phyloP scores from a whole-genome alignment of 2,797 vertebrate genomes.

The Luscinia luscinia region DNA sequence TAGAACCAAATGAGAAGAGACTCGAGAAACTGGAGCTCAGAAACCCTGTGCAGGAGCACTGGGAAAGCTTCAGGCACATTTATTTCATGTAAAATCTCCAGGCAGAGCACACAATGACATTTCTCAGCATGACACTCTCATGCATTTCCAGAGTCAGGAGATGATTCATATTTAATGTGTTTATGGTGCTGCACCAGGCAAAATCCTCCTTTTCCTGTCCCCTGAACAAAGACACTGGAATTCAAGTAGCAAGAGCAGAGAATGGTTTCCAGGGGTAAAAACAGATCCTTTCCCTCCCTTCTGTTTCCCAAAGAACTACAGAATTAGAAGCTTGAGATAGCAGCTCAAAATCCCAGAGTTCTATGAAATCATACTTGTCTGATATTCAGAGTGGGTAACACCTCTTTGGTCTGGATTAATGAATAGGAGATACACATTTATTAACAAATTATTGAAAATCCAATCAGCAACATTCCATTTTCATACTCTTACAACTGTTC shows the following conservation, averaged over 20 bases:
- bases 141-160: constrained; percentile 17
- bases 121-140: constrained; percentile 43
- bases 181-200: neutral
- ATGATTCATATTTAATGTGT: constrained; percentile 55
- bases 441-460: constrained; percentile 71
- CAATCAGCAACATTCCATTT: constrained; percentile 65
- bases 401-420: constrained; percentile 64
- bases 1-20: neutral
- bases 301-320: neutral
- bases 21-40: neutral
- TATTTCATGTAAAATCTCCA: neutral
- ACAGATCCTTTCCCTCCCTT: neutral
- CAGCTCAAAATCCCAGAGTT: constrained; percentile 72
- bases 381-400: constrained; percentile 43
- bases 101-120: constrained; percentile 4
- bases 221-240: constrained; percentile 45
- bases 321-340: constrained; percentile 21
- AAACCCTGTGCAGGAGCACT: neutral
- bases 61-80: neutral
- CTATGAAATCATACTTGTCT: constrained; percentile 24
- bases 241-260: neutral
- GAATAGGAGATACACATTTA: constrained; percentile 70
- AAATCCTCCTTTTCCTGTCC: constrained; percentile 49
- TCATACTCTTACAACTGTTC: constrained; percentile 68
- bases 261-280: neutral